phyloP scores from a whole-genome alignment of 2,888 invertebrate genomes.

The Epiblema foenella region DNA sequence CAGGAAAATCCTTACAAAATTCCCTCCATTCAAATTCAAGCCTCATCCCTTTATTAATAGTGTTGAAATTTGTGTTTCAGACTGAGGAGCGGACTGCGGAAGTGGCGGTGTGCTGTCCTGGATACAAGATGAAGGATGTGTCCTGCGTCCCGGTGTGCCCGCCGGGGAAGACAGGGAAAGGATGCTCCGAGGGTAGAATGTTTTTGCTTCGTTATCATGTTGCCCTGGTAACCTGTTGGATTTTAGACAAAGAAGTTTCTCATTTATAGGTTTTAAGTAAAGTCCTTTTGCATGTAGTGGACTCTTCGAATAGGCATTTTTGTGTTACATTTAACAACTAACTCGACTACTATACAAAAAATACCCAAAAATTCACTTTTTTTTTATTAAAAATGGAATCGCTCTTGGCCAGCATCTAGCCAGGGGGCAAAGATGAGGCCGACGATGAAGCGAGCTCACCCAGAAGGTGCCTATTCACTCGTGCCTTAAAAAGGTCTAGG shows the following conservation, averaged over 20 bases:
- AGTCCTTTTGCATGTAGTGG: too few relatives aligned
- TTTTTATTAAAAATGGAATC: too few relatives aligned
- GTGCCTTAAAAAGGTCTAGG: too few relatives aligned
- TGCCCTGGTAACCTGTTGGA: background rate
- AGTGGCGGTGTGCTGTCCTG: slow-evolving; percentile 90
- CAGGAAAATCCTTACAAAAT: background rate
- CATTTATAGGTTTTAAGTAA: background rate
- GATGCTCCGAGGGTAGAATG: slow-evolving; percentile 84
- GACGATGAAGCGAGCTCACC: too few relatives aligned
- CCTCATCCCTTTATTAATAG: background rate
- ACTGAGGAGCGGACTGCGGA: slow-evolving; percentile 87
- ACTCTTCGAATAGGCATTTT: too few relatives aligned
- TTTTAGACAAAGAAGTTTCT: background rate
- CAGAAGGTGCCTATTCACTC: too few relatives aligned
- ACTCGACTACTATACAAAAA: too few relatives aligned
- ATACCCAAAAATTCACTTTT: too few relatives aligned
- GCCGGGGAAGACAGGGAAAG: slow-evolving; percentile 85
- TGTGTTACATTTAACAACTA: too few relatives aligned
- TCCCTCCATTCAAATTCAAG: background rate
- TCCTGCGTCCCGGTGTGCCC: slow-evolving; percentile 87
- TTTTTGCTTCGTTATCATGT: slow-evolving; percentile 11
- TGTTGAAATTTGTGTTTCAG: slow-evolving; percentile 73
- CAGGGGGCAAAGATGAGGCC: too few relatives aligned
- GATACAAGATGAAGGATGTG: slow-evolving; percentile 87
- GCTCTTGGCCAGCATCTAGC: too few relatives aligned